A percentile compares a stretch with the other conserved stretches of the same genome.
These are phyloP conservation scores for Lagria hirta DNA, from an alignment of 2,888 invertebrate species.

Conservation along the genomic window DNA sequence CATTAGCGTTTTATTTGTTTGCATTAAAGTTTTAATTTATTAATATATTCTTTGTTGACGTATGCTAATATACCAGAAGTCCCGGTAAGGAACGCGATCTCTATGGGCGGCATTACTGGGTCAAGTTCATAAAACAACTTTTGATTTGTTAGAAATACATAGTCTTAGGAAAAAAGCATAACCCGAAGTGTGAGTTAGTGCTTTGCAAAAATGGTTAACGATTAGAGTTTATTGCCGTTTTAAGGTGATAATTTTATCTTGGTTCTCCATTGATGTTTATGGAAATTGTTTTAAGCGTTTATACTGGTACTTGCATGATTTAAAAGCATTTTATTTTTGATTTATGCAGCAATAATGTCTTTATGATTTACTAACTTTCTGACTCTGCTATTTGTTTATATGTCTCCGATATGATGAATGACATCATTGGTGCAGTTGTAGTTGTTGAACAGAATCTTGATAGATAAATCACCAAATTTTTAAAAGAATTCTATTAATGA, in stretches of 20 bases:
- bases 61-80: constrained; percentile 38
- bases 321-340: constrained; percentile 21
- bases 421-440: constrained; percentile 17
- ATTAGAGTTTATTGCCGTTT: constrained; percentile 7
- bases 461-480: constrained; percentile 20
- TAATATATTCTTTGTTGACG: constrained; percentile 40
- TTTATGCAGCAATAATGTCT: constrained; percentile 23
- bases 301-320: constrained; percentile 22
- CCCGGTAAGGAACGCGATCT: constrained; percentile 28
- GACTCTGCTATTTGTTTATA: constrained; percentile 15
- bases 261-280: constrained; percentile 18
- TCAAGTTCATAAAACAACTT: constrained; percentile 31
- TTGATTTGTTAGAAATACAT: constrained; percentile 9
- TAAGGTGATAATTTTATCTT: constrained; percentile 18
- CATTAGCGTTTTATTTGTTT: constrained; percentile 31
- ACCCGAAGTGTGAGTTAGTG: too few species aligned
- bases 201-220: constrained; percentile 1
- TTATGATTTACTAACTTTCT: constrained; percentile 22
- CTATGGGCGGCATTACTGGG: constrained; percentile 31
- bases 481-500: constrained; percentile 16
- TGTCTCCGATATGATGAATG: constrained; percentile 10
- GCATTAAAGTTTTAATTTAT: constrained; percentile 37
- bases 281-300: constrained; percentile 15
- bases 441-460: constrained; percentile 12
- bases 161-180: too few species aligned